Base-by-base conservation (phyloP, 2,888 invertebrate genomes). In the Hydraecia micacea region DNA sequence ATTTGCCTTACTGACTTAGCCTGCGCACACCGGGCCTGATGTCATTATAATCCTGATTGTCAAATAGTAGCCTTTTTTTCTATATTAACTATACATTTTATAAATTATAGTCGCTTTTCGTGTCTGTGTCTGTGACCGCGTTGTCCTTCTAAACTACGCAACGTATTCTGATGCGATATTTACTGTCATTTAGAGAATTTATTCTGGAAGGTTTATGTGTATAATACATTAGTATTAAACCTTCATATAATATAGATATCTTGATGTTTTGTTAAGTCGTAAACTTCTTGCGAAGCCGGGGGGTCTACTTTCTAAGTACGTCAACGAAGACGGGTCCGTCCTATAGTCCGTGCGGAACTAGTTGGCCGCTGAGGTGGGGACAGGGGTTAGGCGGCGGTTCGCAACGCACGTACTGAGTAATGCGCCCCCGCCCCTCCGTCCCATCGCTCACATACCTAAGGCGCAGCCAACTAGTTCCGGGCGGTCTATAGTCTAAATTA, bases 1-100 rank as follows among this genome's bases (percentile, higher is more conserved):
- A 11, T 79, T 82, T 81, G 55, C 63, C 74, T 36, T 63, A 80
- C 5, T 65, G 13, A 39, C 18, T 9, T 15, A 52, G 15, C 49
- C 46, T 8, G 25, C 28, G 6, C 6, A 5, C 15, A 49, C 13
- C 4, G 7, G 25, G 25, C 18, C 18, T 15, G 39, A 21, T 13
- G 21, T 21, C 7, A 49, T 28, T 42, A 68, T 25, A 13, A 25
- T 9, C 15, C 9, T 52, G 9, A 18, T 52, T 69, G 3, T 52
- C 9, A 52, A 36, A 32, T 49, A 25, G 0, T 28, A 49, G 0
- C 13, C 28, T 8, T 32, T n/a, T 65, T 68, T 65, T 68, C 28
- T 32, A 32, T 32, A 32, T 5, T 28, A 60, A 13, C 21, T 9
- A 15, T 6, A 32, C 8, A 52, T 15, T 32, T 52, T 15, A 32